These are phyloP conservation scores for Alviniconcha strummeri DNA, from an alignment of 2,888 invertebrate species.

Conservation along the genomic window DNA sequence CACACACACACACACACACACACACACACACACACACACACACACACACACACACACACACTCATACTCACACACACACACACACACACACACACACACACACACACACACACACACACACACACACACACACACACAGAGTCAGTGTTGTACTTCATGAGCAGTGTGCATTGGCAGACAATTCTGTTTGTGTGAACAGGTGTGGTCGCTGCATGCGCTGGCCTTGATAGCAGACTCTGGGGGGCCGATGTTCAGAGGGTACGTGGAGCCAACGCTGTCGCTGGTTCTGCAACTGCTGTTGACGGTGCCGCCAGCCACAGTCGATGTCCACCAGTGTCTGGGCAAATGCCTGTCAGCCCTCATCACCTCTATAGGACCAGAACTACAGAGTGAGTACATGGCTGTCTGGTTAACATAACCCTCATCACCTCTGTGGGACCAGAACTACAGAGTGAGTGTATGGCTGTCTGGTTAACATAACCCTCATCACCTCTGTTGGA, in stretches of 20 bases:
- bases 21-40: too few species aligned
- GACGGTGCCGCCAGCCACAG: constrained; percentile 91
- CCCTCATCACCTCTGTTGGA: constrained; percentile 85
- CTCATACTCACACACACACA: too few species aligned
- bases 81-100: too few species aligned
- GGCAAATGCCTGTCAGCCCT: constrained; percentile 94
- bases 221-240: constrained; percentile 97
- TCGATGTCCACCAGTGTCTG: constrained; percentile 92
- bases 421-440: constrained; percentile 80
- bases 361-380: constrained; percentile 98
- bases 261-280: constrained; percentile 94
- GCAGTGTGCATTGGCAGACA: too few species aligned
- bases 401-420: constrained; percentile 75
- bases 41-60: too few species aligned
- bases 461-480: too few species aligned
- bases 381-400: constrained; percentile 84
- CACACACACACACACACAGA: too few species aligned
- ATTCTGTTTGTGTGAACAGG: constrained; percentile 75
- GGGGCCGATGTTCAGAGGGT: constrained; percentile 98
- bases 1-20: too few species aligned
- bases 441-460: too few species aligned
- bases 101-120: too few species aligned
- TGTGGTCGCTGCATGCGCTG: constrained; percentile 97
- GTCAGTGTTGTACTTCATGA: too few species aligned
- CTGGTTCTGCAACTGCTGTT: constrained; percentile 91